Percentiles rank a stretch among this genome's conserved stretches.
phyloP scores from a whole-genome alignment of 2,888 invertebrate species.

The Auanema sp. region DNA sequence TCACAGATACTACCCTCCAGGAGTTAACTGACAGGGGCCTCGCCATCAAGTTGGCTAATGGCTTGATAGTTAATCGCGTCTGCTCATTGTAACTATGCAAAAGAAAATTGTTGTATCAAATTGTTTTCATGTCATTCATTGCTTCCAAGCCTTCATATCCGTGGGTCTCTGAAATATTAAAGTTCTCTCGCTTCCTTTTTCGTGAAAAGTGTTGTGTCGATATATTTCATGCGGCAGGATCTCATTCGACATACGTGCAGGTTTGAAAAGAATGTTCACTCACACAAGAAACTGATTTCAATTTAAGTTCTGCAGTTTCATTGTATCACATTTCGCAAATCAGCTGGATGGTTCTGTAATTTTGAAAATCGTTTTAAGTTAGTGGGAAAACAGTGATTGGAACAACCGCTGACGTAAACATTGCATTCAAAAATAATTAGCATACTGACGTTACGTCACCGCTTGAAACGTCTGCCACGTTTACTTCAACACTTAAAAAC shows the following conservation, averaged over 20 bases:
- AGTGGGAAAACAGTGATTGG: no score
- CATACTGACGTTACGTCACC: no score
- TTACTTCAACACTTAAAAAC: no score
- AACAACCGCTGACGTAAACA: no score
- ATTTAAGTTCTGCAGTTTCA: no score
- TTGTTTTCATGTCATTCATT: neutral
- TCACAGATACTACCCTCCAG: neutral
- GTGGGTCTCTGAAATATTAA: neutral
- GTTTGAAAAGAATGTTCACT: neutral
- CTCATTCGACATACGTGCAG: conserved; percentile 1
- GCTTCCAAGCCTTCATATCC: neutral
- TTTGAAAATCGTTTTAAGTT: no score
- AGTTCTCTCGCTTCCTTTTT: neutral
- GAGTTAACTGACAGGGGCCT: neutral
- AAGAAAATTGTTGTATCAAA: neutral
- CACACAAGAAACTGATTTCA: no score
- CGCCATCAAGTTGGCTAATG: neutral
- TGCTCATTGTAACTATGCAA: neutral
- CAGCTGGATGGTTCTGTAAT: no score
- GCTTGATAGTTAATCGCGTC: neutral
- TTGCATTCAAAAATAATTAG: no score
- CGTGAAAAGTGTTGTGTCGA: conserved; percentile 2
- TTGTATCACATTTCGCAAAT: no score
- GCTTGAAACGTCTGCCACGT: no score
- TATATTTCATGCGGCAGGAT: neutral